These are phyloP conservation scores for Frieseomelitta varia DNA, from an alignment of 1,140 invertebrate species.

Conservation along the genomic window DNA sequence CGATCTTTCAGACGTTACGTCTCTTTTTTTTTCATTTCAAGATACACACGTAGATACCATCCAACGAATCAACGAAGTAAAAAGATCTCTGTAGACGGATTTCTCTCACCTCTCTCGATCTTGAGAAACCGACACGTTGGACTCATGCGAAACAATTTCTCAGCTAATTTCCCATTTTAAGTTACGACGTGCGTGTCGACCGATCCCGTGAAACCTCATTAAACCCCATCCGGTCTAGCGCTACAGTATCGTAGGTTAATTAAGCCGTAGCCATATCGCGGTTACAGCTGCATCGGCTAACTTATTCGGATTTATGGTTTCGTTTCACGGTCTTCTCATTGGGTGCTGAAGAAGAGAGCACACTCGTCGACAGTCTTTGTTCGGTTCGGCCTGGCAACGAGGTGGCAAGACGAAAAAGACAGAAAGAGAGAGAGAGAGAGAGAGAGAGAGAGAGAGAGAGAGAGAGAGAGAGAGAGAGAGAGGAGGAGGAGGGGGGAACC, in stretches of 20 bases:
- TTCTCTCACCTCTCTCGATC: neutral
- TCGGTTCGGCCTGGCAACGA: constrained; percentile 10
- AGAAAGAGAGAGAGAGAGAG: no score
- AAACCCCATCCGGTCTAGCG: constrained; percentile 48
- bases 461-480: constrained; percentile 14
- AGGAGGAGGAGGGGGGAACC: constrained; percentile 38
- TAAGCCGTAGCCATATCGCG: constrained; percentile 62
- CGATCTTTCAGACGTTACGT: no score
- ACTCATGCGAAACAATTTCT: constrained; percentile 36
- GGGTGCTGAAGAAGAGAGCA: neutral
- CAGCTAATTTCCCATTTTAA: constrained; percentile 50
- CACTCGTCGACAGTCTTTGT: constrained; percentile 32
- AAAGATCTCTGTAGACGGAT: neutral
- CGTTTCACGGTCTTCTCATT: constrained; percentile 31
- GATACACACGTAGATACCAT: neutral
- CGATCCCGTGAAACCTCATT: constrained; percentile 60
- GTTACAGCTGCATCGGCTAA: constrained; percentile 58
- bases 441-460: no score
- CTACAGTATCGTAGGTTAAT: constrained; percentile 55
- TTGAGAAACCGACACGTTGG: neutral
- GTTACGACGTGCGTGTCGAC: constrained; percentile 56
- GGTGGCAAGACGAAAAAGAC: constrained; percentile 38
- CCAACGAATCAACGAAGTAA: neutral
- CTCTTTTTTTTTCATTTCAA: no score
- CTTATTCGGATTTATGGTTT: constrained; percentile 55